Evolutionary conservation across 2,113 vertebrate genomes (phyloP).

Genomic region (Tupaia tana): DNA sequence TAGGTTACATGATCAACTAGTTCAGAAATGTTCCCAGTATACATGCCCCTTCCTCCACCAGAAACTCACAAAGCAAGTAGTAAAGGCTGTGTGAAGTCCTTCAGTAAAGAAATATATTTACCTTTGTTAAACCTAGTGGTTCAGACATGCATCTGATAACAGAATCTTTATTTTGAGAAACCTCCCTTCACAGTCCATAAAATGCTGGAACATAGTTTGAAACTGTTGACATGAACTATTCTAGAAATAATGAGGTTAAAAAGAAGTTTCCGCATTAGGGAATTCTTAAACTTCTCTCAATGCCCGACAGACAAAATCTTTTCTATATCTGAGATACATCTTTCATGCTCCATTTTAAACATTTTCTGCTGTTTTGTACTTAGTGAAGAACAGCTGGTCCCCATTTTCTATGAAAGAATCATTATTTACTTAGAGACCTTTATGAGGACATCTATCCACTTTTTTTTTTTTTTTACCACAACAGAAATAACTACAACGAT

Average conservation of each 20-base stretch:
- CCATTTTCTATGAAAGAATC: not conserved
- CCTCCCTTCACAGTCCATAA: slow-evolving; percentile 25
- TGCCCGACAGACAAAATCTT: slow-evolving; percentile 14
- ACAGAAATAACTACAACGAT: not conserved
- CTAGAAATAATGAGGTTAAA: slow-evolving; percentile 60
- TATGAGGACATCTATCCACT: not conserved
- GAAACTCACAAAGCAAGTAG: not conserved
- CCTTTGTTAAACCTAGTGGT: not conserved
- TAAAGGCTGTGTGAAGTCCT: not conserved
- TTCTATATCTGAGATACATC: slow-evolving; percentile 46
- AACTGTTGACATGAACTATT: slow-evolving; percentile 48
- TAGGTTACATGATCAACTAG: not conserved
- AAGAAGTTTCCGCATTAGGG: slow-evolving; percentile 34
- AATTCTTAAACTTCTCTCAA: slow-evolving; percentile 17
- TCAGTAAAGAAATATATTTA: not conserved
- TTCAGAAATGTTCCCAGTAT: not conserved
- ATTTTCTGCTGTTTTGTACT: not conserved
- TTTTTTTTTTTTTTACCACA: not conserved
- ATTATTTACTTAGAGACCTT: not conserved
- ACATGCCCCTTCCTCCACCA: not conserved
- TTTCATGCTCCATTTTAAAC: not conserved
- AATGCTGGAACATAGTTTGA: slow-evolving; percentile 12
- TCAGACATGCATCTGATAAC: slow-evolving; percentile 26
- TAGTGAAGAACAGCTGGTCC: not conserved
- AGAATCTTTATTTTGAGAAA: slow-evolving; percentile 56